Conservation (phyloP, 2,113 vertebrate genomes). For the Illadopsis cleaveri region DNA sequence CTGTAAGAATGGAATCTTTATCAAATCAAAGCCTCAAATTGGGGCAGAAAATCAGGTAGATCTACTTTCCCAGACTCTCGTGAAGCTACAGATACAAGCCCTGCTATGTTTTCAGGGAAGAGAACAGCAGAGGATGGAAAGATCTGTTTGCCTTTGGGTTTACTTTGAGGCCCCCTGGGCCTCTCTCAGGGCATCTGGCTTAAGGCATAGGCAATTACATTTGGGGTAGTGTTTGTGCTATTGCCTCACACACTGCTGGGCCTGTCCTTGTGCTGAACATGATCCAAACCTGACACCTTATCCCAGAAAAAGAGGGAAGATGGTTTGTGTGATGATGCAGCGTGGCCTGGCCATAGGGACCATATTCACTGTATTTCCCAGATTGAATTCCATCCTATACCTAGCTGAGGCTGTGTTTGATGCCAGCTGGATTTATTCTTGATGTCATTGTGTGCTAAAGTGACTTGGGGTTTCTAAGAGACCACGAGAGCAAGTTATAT, state of each 20-base stretch:
- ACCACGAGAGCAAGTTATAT: accelerated
- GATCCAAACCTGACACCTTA: background rate
- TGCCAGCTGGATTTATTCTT: background rate
- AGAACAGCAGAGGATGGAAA: background rate
- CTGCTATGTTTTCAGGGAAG: background rate
- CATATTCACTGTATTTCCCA: accelerated
- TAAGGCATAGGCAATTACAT: background rate
- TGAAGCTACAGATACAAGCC: background rate
- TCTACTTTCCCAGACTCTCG: background rate
- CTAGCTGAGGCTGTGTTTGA: background rate
- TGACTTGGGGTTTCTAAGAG: background rate
- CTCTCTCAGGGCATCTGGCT: background rate
- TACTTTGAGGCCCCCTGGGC: accelerated
- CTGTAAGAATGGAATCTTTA: background rate
- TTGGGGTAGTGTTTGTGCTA: background rate
- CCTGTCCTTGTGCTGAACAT: background rate
- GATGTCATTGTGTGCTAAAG: background rate
- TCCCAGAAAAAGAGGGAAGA: background rate
- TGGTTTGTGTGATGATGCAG: background rate
- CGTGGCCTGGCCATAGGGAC: background rate
- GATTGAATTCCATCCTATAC: background rate
- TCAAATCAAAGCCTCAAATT: background rate
- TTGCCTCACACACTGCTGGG: background rate
- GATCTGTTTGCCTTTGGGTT: background rate
- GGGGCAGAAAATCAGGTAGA: background rate